Base-by-base conservation (phyloP, 2,888 invertebrate species). In the Diaperis boleti region DNA sequence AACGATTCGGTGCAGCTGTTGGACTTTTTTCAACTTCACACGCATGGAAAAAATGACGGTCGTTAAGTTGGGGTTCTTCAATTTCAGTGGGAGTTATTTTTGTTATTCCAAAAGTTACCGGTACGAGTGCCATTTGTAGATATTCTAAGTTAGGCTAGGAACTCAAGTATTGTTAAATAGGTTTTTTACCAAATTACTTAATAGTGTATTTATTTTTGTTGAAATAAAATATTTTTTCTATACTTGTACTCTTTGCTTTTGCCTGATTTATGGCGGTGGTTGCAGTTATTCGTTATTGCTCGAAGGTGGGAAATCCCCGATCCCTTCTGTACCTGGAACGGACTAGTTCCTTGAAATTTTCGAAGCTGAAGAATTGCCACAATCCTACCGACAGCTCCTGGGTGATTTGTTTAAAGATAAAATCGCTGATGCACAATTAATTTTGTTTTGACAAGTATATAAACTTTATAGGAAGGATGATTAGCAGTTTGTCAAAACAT, bases 1-100 rank as follows among this genome's bases (percentile, higher is more conserved):
- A 79, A 79, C 74, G 72, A 69, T 70, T 74, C 67, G 64, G 62
- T 68, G 74, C 79, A 78, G 78, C 78, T 78, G 79, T 72, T 72
- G 57, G 55, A 59, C 63, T 67, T 72, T 71, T 54, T 72, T 69
- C 61, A 55, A 44, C 56, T 59, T 54, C 29, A 54, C 42, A 56
- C 49, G 31, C 17, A 45, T 6, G 20, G 39, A 62, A 59, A 62
- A 62, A 56, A 18, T 31, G 44, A 39, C 45, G 56, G 41, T 41
- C 52, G 52, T 59, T 59, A 59, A 56, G 49, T 33, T 29, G 45
- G 49, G 17, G n/a, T 33, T 42, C 50, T 61, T 45, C 14, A 55
- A 29, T 61, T 61, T 61, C 61, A 55, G 55, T 17, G 17, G 31
- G 41, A 50, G 31, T 39, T 50, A 42, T 20, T 20, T 42, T 42